These are phyloP conservation scores for Platalea minor DNA, from an alignment of 2,797 vertebrate species.

Conservation along the genomic window DNA sequence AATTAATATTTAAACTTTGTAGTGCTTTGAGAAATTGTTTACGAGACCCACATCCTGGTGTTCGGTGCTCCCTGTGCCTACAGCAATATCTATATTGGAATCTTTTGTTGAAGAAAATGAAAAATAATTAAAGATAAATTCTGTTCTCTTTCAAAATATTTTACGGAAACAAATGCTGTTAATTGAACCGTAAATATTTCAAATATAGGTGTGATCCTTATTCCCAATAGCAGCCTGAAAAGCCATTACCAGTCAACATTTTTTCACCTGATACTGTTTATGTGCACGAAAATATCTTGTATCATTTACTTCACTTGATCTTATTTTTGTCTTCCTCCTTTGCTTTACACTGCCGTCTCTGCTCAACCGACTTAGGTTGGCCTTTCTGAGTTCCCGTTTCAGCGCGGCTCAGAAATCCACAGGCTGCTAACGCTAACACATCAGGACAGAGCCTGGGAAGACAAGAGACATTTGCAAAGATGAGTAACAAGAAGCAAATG, in stretches of 20 bases:
- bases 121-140: constrained; percentile 57
- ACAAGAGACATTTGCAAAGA: constrained; percentile 39
- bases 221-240: not conserved
- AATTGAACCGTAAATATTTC: constrained; percentile 14
- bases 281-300: not conserved
- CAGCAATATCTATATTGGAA: constrained; percentile 58
- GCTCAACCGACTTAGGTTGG: not conserved
- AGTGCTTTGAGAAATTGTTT: constrained; percentile 72
- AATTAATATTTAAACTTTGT: constrained; percentile 83
- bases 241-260: not conserved
- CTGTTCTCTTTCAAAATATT: constrained; percentile 22
- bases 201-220: not conserved
- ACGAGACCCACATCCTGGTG: constrained; percentile 53
- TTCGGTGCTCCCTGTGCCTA: constrained; percentile 25
- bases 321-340: constrained; percentile 20
- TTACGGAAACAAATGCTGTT: not conserved
- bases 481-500: constrained; percentile 57
- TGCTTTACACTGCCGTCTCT: not conserved
- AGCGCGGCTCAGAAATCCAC: constrained; percentile 39
- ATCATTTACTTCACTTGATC: not conserved
- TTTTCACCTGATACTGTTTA: constrained; percentile 25
- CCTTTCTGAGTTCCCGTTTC: not conserved
- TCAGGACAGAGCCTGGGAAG: constrained; percentile 50
- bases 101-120: constrained; percentile 56
- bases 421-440: constrained; percentile 47